Evolutionary conservation across 2,113 vertebrate genomes (phyloP).

Genomic region (Centropus unirufus): DNA sequence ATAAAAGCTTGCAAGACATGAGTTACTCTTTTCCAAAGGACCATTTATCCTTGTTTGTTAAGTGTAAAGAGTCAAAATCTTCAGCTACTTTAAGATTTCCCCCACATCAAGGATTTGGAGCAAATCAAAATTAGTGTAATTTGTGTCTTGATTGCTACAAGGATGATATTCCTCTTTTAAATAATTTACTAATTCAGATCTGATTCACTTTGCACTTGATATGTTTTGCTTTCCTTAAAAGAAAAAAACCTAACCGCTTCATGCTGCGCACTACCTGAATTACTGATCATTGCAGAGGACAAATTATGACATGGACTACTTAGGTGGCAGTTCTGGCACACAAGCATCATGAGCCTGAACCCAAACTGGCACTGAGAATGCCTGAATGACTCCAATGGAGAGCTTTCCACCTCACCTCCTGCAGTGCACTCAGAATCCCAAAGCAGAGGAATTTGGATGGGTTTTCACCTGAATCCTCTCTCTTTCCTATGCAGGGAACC

Average conservation of each 20-base stretch:
- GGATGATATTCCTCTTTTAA: background rate
- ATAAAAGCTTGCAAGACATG: background rate
- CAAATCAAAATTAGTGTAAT: background rate
- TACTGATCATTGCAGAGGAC: background rate
- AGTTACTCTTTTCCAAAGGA: background rate
- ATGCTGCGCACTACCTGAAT: background rate
- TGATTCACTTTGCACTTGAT: background rate
- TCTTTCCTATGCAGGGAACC: too few species aligned
- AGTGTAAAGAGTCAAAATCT: background rate
- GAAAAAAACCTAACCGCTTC: background rate
- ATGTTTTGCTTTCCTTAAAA: background rate
- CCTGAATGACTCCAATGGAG: background rate
- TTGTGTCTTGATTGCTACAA: background rate
- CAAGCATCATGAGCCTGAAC: background rate
- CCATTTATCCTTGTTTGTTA: background rate
- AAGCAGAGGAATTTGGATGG: fast-evolving
- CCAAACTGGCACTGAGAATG: background rate
- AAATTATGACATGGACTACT: background rate
- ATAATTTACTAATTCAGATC: background rate
- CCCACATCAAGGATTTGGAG: background rate
- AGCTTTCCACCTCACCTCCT: background rate
- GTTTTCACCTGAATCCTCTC: background rate
- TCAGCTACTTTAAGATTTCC: background rate
- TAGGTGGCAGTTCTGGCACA: background rate
- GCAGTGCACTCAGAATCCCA: background rate